These are phyloP conservation scores for Podarcis siculus DNA, from an alignment of 2,797 vertebrate genomes.

Conservation along the genomic window DNA sequence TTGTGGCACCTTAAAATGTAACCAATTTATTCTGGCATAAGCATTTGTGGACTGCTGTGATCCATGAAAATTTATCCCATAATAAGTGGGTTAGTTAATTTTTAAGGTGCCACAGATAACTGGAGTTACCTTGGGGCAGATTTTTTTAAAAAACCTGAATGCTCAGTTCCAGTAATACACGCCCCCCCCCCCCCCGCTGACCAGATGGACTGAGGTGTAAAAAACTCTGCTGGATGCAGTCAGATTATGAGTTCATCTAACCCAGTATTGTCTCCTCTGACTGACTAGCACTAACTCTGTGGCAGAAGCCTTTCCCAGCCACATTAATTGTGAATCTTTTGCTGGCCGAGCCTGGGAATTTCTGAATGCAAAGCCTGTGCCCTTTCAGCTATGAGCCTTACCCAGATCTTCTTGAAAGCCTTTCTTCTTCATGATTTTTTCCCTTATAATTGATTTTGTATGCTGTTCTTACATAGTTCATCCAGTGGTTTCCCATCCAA, in stretches of 20 bases:
- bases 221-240: background rate
- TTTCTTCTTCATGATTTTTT: background rate
- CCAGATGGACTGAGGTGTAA: background rate
- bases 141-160: background rate
- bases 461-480: background rate
- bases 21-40: too few species aligned
- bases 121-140: background rate
- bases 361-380: background rate
- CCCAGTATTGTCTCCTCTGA: background rate
- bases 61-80: too few species aligned
- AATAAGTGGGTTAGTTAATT: too few species aligned
- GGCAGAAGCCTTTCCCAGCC: background rate
- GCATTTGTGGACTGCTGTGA: too few species aligned
- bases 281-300: too few species aligned
- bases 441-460: background rate
- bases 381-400: background rate
- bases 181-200: accelerated
- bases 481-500: background rate
- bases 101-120: too few species aligned
- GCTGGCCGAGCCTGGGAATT: background rate
- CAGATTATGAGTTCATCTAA: background rate
- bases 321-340: background rate
- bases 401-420: background rate
- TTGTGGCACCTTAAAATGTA: too few species aligned
- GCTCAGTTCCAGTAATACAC: background rate